Evolutionary conservation across 2,888 invertebrate species (phyloP), one percentile per base, ranked within the genome.

Genomic region (Escarpia spicata): DNA sequence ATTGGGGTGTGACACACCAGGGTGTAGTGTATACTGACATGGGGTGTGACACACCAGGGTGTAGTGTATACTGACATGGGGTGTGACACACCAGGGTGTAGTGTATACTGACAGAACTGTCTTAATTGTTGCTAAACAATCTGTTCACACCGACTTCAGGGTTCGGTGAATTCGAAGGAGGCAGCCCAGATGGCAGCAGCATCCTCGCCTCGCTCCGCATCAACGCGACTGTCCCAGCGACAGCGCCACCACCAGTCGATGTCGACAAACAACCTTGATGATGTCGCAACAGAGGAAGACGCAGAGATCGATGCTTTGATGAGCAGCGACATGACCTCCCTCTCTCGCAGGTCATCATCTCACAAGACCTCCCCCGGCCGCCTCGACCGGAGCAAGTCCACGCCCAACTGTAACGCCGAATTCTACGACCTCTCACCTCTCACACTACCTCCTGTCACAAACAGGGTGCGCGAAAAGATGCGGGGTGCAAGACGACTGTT

Each of bases 171-270:
- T 75, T 75, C 75, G 2, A 75, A 75, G 75, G 75, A 75, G 75
- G 75, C n/a, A 26, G 26, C 75, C 75, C 75, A 75, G 75, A n/a
- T 75, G 75, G 75, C 75, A 75, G 75, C 75, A 75, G 75, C 75
- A 1, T 15, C 6, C n/a, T 75, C n/a, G 75, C 6, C 26, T 26
- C 75, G 75, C 19, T 75, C 75, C 19, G 19, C 75, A 2, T 26
- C 75, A 26, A 26, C 6, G 26, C 75, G 26, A 26, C 75, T 75
- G 75, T 75, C 75, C 19, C 75, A 75, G 26, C 75, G 75, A n/a
- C 75, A 75, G 75, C 26, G 75, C 19, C 75, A 75, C 75, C 75
- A 26, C 19, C 75, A 75, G n/a, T 75, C 75, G 19, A n/a, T 75
- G 75, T 75, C 75, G 26, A 75, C 75, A 75, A 75, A 75, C 26